Evolutionary conservation across 2,113 vertebrate species (phyloP).

Genomic region (Tragulus kanchil): DNA sequence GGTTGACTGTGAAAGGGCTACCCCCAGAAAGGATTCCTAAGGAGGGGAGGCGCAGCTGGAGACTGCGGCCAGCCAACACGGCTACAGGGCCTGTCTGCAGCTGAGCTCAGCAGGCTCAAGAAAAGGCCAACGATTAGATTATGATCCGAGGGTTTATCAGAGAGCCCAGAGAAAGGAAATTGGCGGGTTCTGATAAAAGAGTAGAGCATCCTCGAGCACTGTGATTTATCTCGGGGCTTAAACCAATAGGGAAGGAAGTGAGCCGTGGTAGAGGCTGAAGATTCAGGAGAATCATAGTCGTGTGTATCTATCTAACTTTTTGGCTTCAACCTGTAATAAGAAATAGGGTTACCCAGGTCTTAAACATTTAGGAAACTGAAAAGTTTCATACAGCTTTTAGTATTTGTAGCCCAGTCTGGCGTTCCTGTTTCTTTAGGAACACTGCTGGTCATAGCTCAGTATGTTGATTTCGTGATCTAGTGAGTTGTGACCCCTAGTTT

Average conservation of each 20-base stretch:
- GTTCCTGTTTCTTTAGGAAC: background rate
- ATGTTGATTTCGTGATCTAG: background rate
- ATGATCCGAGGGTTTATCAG: background rate
- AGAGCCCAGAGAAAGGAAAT: background rate
- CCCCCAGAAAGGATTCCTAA: background rate
- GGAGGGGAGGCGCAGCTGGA: background rate
- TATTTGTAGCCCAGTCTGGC: background rate
- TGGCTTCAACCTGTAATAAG: background rate
- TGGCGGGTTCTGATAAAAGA: background rate
- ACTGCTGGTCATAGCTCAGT: background rate
- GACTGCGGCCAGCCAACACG: fast-evolving
- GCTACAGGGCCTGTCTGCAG: background rate
- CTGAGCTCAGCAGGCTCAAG: background rate
- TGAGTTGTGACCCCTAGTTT: background rate
- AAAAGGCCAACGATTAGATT: background rate
- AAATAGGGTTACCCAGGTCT: background rate
- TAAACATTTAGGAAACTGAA: background rate
- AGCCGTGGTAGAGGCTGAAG: background rate
- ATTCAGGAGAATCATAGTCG: background rate
- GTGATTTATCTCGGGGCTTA: background rate
- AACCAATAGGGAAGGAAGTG: background rate
- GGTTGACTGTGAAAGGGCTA: background rate
- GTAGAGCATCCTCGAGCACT: too few species aligned
- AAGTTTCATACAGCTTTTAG: background rate
- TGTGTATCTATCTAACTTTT: background rate